Evolutionary conservation across 2,797 vertebrate species (phyloP).

Genomic region (Hippoglossus hippoglossus): DNA sequence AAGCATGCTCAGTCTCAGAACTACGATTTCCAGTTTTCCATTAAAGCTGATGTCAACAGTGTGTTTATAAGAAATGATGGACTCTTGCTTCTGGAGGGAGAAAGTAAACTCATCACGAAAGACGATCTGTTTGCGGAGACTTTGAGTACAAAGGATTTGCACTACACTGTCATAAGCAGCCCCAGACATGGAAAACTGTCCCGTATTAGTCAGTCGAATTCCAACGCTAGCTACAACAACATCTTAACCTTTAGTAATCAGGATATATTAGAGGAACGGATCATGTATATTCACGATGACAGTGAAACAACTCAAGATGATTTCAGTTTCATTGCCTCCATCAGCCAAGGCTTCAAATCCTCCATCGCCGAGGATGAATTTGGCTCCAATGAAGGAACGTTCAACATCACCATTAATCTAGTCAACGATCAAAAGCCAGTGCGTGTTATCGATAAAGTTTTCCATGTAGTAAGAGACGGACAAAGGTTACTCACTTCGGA

Average conservation of each 20-base stretch:
- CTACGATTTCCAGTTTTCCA: conserved; percentile 86
- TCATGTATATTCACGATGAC: conserved; percentile 92
- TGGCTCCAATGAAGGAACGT: conserved; percentile 81
- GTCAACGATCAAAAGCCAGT: conserved; percentile 93
- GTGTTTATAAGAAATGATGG: conserved; percentile 88
- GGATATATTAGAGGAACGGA: conserved; percentile 83
- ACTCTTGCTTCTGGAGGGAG: conserved; percentile 90
- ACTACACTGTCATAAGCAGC: conserved; percentile 85
- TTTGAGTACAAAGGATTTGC: conserved; percentile 83
- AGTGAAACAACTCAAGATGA: conserved; percentile 88
- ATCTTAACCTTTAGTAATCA: conserved; percentile 86
- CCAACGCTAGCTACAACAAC: conserved; percentile 81
- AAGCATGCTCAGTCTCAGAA: conserved; percentile 86
- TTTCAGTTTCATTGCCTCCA: conserved; percentile 86
- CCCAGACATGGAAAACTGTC: conserved; percentile 88
- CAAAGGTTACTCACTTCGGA: conserved; percentile 87
- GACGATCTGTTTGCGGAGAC: conserved; percentile 88
- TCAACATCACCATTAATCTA: conserved; percentile 87
- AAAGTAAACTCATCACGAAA: conserved; percentile 89
- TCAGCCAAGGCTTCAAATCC: conserved; percentile 65
- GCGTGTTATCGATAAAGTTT: conserved; percentile 87
- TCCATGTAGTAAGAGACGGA: conserved; percentile 86
- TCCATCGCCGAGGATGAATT: conserved; percentile 55
- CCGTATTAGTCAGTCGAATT: conserved; percentile 85
- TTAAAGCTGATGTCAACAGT: conserved; percentile 86